Conservation (phyloP, 2,888 invertebrate species). For the Argyresthia goedartella region DNA sequence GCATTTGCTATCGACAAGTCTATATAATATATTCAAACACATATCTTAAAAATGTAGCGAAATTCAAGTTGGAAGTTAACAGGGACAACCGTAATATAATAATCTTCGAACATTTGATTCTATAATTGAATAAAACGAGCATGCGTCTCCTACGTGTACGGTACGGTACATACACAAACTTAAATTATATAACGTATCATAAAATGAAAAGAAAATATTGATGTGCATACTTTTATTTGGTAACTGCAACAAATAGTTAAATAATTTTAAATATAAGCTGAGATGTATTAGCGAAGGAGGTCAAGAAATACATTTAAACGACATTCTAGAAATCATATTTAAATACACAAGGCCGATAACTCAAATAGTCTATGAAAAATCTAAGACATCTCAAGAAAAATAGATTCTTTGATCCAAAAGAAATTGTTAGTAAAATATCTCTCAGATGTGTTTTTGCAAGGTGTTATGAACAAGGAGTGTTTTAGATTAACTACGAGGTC, state of each 20-base stretch:
- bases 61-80: constrained; percentile 1
- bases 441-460: too few relatives aligned
- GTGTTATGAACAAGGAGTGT: too few relatives aligned
- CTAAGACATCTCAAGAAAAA: too few relatives aligned
- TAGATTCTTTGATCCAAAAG: too few relatives aligned
- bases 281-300: too few relatives aligned
- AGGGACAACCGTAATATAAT: background rate
- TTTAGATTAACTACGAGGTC: too few relatives aligned
- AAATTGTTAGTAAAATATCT: too few relatives aligned
- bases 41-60: constrained; percentile 7
- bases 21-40: constrained; percentile 14
- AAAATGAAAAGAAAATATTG: constrained; percentile 31
- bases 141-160: too few relatives aligned
- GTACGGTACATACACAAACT: background rate
- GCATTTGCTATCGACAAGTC: constrained; percentile 17
- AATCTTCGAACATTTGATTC: background rate
- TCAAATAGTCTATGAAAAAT: too few relatives aligned
- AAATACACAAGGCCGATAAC: too few relatives aligned
- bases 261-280: background rate
- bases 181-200: background rate
- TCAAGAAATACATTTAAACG: too few relatives aligned
- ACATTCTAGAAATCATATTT: too few relatives aligned
- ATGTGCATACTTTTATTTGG: constrained; percentile 58
- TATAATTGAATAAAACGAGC: background rate
- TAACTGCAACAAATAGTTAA: constrained; percentile 44